Evolutionary conservation across 2,888 invertebrate species (phyloP).

Genomic region (Agrenia bidenticulata): DNA sequence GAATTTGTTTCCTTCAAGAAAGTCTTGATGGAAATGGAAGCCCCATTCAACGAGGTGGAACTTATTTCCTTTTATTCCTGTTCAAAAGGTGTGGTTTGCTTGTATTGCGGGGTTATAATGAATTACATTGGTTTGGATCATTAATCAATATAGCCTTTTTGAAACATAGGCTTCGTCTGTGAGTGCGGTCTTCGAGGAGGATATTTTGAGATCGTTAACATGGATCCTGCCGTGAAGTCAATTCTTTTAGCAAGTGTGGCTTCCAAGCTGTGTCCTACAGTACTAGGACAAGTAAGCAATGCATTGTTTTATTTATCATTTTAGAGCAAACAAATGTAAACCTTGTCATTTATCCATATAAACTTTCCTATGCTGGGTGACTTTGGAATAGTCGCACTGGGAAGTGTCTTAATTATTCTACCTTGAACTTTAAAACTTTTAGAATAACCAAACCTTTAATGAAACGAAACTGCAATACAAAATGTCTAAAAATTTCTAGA

Average conservation of each 20-base stretch:
- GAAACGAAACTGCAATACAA: no score
- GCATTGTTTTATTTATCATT: no score
- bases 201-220: conserved; percentile 86
- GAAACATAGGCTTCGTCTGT: conserved; percentile 70
- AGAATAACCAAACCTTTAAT: no score
- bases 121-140: neutral
- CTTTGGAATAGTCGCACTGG: no score
- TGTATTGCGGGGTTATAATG: neutral
- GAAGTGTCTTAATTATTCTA: no score
- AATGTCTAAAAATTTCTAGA: no score
- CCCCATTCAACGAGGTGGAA: conserved; percentile 77
- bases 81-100: conserved; percentile 71
- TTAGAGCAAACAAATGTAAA: no score
- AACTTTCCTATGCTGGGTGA: no score
- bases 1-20: conserved; percentile 94
- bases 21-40: conserved; percentile 84
- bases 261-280: conserved; percentile 91
- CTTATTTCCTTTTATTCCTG: conserved; percentile 95
- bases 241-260: conserved; percentile 87
- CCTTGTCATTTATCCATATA: no score
- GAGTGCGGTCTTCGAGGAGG: conserved; percentile 97
- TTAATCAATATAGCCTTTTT: no score
- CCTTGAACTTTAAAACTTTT: no score
- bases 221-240: conserved; percentile 78
- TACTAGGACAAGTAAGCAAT: conserved; percentile 75